Base-by-base conservation (phyloP, 2,113 vertebrate species). In the Bolborhynchus lineola region DNA sequence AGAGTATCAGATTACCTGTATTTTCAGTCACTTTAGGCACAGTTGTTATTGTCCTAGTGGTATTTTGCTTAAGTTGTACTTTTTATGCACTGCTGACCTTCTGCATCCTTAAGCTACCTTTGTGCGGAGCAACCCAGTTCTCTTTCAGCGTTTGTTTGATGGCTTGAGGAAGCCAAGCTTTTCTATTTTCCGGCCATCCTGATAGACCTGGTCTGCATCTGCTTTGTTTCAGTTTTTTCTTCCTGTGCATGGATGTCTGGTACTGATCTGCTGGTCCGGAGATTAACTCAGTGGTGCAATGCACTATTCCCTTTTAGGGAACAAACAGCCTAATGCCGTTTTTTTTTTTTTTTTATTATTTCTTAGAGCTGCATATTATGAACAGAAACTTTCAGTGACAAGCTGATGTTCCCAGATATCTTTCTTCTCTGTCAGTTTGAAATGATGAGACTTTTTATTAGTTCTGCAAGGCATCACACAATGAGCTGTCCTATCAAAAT, bases 381-480 rank as follows among this genome's bases (percentile, higher is more conserved):
- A 71, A 35, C 47, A 90, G 62, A 35, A 93, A 16, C 39, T 63
- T 72, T 25, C 20, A 42, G 39, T 74, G 69, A 9, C 39, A 60
- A 55, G 37, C 28, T 59, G n/a, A 68, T 50, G 20, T 71, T 79
- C 67, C 19, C 50, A 50, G 21, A n/a, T 76, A 50, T 11, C 35
- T 76, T 25, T 62, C 13, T 75, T 9, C 29, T 74, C 41, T 81
- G 44, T 79, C 15, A 47, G 76, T 93, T 87, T 52, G 44, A 79
- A 60, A 77, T 88, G 42, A 63, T 57, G 52, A 80, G 31, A 7
- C 23, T 88, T 94, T 91, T 91, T 91, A 63, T 85, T 91, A 85
- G 23, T 78, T 86, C 72, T 70, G 46, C 53, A 70, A 44, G n/a
- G 9, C 46, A 50, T 21, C 29, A 57, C 4, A 1, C 6, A 5